Base-by-base conservation (phyloP, 2,888 invertebrate genomes). In the Pardosa pseudoannulata region DNA sequence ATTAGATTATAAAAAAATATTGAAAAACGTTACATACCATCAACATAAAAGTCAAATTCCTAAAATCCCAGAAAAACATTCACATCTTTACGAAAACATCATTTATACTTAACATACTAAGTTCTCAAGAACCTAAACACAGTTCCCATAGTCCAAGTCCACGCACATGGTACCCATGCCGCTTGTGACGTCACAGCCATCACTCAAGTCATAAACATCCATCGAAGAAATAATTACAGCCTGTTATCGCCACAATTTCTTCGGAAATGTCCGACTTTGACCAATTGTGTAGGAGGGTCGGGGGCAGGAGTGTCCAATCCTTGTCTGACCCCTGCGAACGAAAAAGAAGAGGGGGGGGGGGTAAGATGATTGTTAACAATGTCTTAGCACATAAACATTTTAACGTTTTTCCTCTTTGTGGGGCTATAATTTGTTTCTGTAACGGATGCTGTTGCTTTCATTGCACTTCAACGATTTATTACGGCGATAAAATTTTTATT, bases 391-490 rank as follows among this genome's bases (percentile, higher is more conserved):
- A 78, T 78, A 72, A 85, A 85, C 82, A 83, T 83, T 83, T 83
- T 76, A 82, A 62, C 82, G 80, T 83, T 75, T 71, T 75, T 64
- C 39, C 39, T 76, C 71, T 76, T 76, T 76, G 65, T 67, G 73
- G 76, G 72, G 72, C 83, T 65, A 85, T 85, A 85, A 85, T 85
- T 85, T 85, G 83, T 85, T 78, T 72, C 78, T 78, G 83, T 73
- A 85, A 72, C 71, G 71, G 76, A 78, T 72, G 83, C 78, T 73
- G 83, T 78, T 85, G 83, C 72, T 85, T 85, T 85, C 83, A 85
- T 76, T 78, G 83, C 83, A 79, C 83, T 85, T 79, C 78, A 78
- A 85, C 76, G 83, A 85, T 85, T 85, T 85, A 85, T 85, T 73
- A 56, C 78, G 31, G 72, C 50, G 72, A 85, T 85, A 85, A 85